Conservation (phyloP, 1,140 invertebrate species). For the Reticulitermes speratus region DNA sequence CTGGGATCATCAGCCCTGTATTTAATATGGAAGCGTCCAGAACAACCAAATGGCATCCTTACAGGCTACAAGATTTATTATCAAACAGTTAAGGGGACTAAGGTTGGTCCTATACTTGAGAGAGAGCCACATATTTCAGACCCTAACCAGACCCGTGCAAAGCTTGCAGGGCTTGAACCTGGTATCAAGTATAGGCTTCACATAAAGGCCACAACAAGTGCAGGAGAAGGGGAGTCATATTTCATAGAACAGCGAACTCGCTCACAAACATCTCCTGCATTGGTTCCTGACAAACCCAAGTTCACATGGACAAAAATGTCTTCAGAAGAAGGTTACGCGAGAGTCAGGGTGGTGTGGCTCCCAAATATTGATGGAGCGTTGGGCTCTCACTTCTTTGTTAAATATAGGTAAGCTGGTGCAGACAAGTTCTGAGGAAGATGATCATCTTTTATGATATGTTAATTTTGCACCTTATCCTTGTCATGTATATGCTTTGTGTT, state of each 20-base stretch:
- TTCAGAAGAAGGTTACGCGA: slow-evolving; percentile 71
- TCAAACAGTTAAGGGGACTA: slow-evolving; percentile 72
- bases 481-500: no score
- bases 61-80: slow-evolving; percentile 93
- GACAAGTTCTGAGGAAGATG: background rate
- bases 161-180: slow-evolving; percentile 79
- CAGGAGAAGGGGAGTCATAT: slow-evolving; percentile 79
- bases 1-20: slow-evolving; percentile 86
- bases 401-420: slow-evolving; percentile 61
- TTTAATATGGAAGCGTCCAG: slow-evolving; percentile 88
- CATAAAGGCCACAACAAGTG: slow-evolving; percentile 72
- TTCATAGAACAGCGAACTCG: slow-evolving; percentile 79
- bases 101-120: slow-evolving; percentile 60
- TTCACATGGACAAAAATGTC: slow-evolving; percentile 70
- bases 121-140: slow-evolving; percentile 74
- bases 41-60: slow-evolving; percentile 89
- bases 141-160: slow-evolving; percentile 72
- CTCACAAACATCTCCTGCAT: slow-evolving; percentile 54
- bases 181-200: slow-evolving; percentile 88
- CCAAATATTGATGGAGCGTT: slow-evolving; percentile 73
- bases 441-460: no score
- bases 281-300: slow-evolving; percentile 68
- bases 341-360: slow-evolving; percentile 78
- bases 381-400: slow-evolving; percentile 85
- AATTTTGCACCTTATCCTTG: no score